Conservation (phyloP, 2,888 invertebrate species). For the Melieria crassipennis region DNA sequence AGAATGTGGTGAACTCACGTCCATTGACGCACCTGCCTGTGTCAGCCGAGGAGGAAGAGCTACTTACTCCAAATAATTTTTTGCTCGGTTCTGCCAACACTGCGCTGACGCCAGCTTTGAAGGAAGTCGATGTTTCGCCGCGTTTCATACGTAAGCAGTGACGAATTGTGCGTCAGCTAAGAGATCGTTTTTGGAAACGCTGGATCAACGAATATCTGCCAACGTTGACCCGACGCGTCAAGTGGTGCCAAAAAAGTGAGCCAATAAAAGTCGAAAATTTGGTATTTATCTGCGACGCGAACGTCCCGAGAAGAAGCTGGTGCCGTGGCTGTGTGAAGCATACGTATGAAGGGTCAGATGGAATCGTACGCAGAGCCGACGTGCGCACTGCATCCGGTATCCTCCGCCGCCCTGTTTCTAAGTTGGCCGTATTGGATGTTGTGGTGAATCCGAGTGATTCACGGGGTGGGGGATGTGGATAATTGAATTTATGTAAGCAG, state of each 20-base stretch:
- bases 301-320: slow-evolving; percentile 43
- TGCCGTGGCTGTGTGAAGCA: slow-evolving; percentile 41
- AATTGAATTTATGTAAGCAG: too few species aligned
- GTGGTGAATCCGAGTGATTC: slow-evolving; percentile 38
- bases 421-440: slow-evolving; percentile 61
- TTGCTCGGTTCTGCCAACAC: slow-evolving; percentile 20
- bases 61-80: slow-evolving; percentile 40
- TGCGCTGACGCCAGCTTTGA: too few species aligned
- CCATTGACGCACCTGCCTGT: slow-evolving; percentile 35
- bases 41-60: slow-evolving; percentile 32
- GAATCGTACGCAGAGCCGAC: slow-evolving; percentile 43
- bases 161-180: slow-evolving; percentile 35
- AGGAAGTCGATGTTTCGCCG: slow-evolving; percentile 4
- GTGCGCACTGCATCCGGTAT: slow-evolving; percentile 43
- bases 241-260: slow-evolving; percentile 34
- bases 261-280: slow-evolving; percentile 33
- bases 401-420: slow-evolving; percentile 44
- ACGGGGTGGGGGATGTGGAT: slow-evolving; percentile 23
- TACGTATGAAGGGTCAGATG: slow-evolving; percentile 43
- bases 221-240: slow-evolving; percentile 36
- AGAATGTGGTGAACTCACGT: not conserved
- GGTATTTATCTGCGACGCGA: slow-evolving; percentile 44
- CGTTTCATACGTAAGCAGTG: slow-evolving; percentile 37
- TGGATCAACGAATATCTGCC: slow-evolving; percentile 39
- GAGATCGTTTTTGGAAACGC: slow-evolving; percentile 39